Conservation (phyloP, 2,113 vertebrate genomes). For the Megalops atlanticus region DNA sequence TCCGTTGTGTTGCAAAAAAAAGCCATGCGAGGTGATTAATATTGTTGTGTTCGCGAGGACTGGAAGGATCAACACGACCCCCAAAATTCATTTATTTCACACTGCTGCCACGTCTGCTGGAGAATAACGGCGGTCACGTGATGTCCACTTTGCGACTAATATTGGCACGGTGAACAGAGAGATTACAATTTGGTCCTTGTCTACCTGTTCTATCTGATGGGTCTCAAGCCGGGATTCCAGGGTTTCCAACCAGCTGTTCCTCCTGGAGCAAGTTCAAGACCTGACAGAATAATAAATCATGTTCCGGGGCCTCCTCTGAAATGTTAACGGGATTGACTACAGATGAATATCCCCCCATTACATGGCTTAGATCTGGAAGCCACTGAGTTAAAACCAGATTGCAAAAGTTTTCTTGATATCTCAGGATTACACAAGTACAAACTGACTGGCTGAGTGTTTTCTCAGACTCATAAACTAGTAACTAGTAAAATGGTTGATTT, state of each 20-base stretch:
- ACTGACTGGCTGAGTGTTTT: background rate
- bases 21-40: conserved; percentile 54
- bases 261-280: conserved; percentile 51
- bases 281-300: conserved; percentile 55
- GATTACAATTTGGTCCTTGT: conserved; percentile 43
- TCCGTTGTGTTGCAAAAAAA: conserved; percentile 29
- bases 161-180: conserved; percentile 42
- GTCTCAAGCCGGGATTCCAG: conserved; percentile 52
- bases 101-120: conserved; percentile 45
- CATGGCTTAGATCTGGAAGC: background rate
- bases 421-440: background rate
- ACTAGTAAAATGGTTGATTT: background rate
- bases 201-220: conserved; percentile 47
- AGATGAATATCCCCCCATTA: conserved; percentile 2
- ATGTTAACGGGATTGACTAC: conserved; percentile 15
- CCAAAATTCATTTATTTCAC: conserved; percentile 46
- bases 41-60: conserved; percentile 33
- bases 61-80: conserved; percentile 43
- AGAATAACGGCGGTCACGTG: conserved; percentile 43
- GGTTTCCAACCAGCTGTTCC: conserved; percentile 55
- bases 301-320: conserved; percentile 29
- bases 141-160: conserved; percentile 59
- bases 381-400: no score
- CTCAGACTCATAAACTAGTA: background rate
- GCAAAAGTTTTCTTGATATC: background rate